Base-by-base conservation (phyloP, 1,140 invertebrate genomes). In the Drosophila sechellia region DNA sequence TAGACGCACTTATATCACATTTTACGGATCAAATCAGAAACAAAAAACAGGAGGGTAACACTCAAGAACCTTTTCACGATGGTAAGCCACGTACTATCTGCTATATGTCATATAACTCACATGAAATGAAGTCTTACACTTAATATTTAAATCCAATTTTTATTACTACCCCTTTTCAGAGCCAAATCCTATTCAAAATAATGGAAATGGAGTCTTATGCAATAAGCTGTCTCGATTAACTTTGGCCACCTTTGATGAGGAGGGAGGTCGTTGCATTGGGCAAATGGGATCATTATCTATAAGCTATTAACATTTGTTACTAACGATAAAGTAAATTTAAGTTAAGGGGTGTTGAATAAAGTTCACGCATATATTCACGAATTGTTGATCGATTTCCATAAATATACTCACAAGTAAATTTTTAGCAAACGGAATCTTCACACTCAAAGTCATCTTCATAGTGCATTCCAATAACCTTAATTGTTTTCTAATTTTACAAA, bases 1-100 rank as follows among this genome's bases (percentile, higher is more conserved):
- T 98, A 95, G 97, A 98, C 93, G 96, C 96, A 3, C 93, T 98
- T 17, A 98, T 98, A 59, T 95, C 96, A 42, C 95, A 96, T 53
- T 98, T 98, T 92, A 96, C 97, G 1, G 95, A 92, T 37, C 89
- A 92, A 77, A 84, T 92, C 53, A 64, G 74, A 46, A 91, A 84
- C 59, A 68, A 74, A 43, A 81, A 80, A 57, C 75, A 81, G 50
- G 87, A 93, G 40, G 92, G 91, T 56, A 92, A 92, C 55, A 76
- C 93, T 31, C 92, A 94, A 78, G 93, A 94, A 78, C 91, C 93
- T 79, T 91, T 93, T 85, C 91, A 93, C 42, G 86, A 92, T 79
- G 92, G 92, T 92, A 79, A 77, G 50, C 12, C 5, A 22, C 45
- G 34, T 10, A 20, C 0, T 20, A 17, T 1, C 12, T 40, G 27